Percentiles rank a stretch among this genome's conserved stretches.
Conservation (phyloP, 2,113 vertebrate genomes). For the Tragelaphus strepsiceros region DNA sequence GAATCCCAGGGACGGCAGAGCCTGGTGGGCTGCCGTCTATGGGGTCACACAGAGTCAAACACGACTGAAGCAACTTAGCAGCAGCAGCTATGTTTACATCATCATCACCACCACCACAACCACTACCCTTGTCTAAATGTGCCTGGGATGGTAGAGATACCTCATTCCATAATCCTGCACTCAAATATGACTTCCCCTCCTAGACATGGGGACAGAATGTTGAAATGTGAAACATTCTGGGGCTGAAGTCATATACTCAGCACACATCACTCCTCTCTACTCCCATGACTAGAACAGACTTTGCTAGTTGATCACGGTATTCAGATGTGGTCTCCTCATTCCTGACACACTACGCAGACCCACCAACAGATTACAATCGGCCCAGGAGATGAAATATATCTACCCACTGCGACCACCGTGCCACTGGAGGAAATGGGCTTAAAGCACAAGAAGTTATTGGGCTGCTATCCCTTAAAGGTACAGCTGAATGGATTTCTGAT, state of each 20-base stretch:
- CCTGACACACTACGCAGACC: neutral
- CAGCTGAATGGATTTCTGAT: neutral
- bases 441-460: neutral
- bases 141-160: neutral
- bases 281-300: neutral
- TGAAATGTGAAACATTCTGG: neutral
- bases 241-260: neutral
- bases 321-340: neutral
- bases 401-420: neutral
- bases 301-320: neutral
- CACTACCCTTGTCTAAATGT: neutral
- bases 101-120: neutral
- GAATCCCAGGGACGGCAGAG: no score
- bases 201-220: neutral
- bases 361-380: neutral
- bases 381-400: neutral
- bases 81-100: neutral
- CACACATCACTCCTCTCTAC: neutral
- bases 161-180: neutral
- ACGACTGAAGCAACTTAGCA: no score
- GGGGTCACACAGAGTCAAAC: no score
- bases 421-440: neutral
- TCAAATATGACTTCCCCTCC: neutral
- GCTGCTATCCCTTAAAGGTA: neutral
- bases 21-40: no score